Conservation (phyloP, 2,113 vertebrate genomes). For the Narcine bancroftii region DNA sequence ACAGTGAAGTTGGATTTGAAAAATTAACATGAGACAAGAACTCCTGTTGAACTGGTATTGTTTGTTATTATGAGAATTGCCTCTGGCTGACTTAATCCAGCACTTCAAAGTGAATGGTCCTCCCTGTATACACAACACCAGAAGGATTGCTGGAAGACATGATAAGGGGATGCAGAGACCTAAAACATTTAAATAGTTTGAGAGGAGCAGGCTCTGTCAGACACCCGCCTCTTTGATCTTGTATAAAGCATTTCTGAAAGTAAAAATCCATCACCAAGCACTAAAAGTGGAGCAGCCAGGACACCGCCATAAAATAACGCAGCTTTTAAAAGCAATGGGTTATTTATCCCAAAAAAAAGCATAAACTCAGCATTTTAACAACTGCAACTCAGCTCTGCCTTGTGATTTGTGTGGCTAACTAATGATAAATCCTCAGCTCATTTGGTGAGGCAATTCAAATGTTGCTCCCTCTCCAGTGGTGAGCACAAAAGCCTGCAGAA, state of each 20-base stretch:
- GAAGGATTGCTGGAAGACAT: slow-evolving; percentile 59
- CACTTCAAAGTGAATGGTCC: slow-evolving; percentile 77
- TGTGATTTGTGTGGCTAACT: background rate
- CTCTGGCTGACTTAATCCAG: slow-evolving; percentile 71
- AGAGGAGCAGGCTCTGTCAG: slow-evolving; percentile 59
- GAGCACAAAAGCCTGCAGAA: too few relatives aligned
- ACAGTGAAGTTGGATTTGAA: slow-evolving; percentile 74
- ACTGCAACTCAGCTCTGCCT: background rate
- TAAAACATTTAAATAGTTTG: slow-evolving; percentile 63
- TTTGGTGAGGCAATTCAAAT: background rate
- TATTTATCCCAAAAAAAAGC: slow-evolving; percentile 15
- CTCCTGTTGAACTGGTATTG: slow-evolving; percentile 69
- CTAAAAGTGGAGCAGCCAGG: slow-evolving; percentile 57
- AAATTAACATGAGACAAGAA: slow-evolving; percentile 76
- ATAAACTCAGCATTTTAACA: background rate
- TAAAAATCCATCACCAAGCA: slow-evolving; percentile 68
- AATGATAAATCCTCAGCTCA: background rate
- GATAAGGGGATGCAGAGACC: slow-evolving; percentile 79
- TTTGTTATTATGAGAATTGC: slow-evolving; percentile 86
- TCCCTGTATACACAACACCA: slow-evolving; percentile 85
- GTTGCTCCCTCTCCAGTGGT: background rate
- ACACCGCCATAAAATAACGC: background rate
- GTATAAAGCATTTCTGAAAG: slow-evolving; percentile 69
- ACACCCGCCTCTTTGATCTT: slow-evolving; percentile 77
- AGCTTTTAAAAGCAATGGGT: slow-evolving; percentile 26